phyloP scores from a whole-genome alignment of 2,113 vertebrate species.

The Ictidomys tridecemlineatus region DNA sequence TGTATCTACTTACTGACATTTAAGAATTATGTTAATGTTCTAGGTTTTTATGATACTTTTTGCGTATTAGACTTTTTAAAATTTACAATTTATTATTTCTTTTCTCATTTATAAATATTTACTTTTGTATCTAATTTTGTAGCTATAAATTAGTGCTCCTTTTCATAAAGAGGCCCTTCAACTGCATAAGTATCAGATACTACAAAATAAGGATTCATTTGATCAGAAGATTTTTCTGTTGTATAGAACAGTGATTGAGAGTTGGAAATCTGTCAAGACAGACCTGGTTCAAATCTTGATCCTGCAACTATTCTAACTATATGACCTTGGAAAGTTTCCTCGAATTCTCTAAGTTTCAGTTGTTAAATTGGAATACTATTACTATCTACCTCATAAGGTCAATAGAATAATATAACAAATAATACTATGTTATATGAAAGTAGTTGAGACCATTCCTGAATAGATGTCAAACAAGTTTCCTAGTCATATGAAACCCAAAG shows the following conservation, averaged over 20 bases:
- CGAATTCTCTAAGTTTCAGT: background rate
- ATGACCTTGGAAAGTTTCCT: background rate
- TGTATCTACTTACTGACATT: background rate
- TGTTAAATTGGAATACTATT: background rate
- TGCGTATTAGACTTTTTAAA: background rate
- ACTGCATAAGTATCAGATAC: background rate
- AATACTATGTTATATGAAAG: background rate
- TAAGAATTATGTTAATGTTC: background rate
- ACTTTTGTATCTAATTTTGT: background rate
- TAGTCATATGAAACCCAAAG: background rate
- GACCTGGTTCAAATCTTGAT: background rate
- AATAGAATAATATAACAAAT: background rate
- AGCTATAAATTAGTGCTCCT: background rate
- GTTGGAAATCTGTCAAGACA: background rate
- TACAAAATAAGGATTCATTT: background rate
- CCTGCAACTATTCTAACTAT: background rate
- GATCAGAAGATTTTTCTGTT: background rate
- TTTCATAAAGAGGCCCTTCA: background rate
- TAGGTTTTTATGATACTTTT: background rate
- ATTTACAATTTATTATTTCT: background rate
- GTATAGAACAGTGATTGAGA: background rate
- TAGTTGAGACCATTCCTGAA: background rate
- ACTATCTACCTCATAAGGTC: background rate
- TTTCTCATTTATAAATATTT: background rate
- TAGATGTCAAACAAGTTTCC: background rate